Percentiles rank a stretch among this genome's conserved stretches.
Evolutionary conservation across 64 coral and sea anemone species (phyloP).

Genomic region (Porites australiensis): DNA sequence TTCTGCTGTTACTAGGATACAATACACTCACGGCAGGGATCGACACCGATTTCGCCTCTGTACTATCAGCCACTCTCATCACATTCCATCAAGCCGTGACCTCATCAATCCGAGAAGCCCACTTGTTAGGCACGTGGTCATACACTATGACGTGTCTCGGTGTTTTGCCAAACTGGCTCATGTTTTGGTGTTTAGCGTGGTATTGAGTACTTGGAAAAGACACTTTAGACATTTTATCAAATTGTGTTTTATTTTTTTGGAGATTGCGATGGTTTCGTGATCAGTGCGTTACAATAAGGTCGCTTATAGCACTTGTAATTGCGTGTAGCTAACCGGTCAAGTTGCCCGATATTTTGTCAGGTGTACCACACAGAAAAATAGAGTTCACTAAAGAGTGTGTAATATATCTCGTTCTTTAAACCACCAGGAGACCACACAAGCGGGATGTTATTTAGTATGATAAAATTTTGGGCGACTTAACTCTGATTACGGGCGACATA

Average conservation of each 20-base stretch:
- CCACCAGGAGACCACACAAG: too few species aligned
- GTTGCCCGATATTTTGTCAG: too few species aligned
- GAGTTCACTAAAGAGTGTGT: too few species aligned
- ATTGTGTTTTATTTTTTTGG: not conserved
- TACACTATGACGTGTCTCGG: conserved; percentile 57
- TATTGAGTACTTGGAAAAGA: not conserved
- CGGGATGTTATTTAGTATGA: too few species aligned
- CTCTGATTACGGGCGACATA: too few species aligned
- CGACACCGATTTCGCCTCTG: not conserved
- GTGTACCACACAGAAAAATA: too few species aligned
- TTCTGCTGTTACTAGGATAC: conserved; percentile 43
- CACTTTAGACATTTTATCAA: not conserved
- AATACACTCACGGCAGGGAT: not conserved
- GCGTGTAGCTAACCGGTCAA: too few species aligned
- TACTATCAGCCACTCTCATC: conserved; percentile 13
- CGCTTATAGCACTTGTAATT: too few species aligned
- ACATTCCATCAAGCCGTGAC: conserved; percentile 36
- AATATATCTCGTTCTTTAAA: too few species aligned
- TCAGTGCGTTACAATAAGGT: too few species aligned
- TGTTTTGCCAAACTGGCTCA: conserved; percentile 65
- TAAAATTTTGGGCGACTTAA: too few species aligned
- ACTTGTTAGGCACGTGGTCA: conserved; percentile 64
- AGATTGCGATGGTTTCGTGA: too few species aligned
- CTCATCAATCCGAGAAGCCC: conserved; percentile 63
- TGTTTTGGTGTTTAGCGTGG: conserved; percentile 79